A percentile compares a stretch with the other conserved stretches of the same genome.
These are phyloP conservation scores for Axinella damicornis DNA, from an alignment of 37 sponge, comb jelly and placozoan genomes.

Conservation along the genomic window DNA sequence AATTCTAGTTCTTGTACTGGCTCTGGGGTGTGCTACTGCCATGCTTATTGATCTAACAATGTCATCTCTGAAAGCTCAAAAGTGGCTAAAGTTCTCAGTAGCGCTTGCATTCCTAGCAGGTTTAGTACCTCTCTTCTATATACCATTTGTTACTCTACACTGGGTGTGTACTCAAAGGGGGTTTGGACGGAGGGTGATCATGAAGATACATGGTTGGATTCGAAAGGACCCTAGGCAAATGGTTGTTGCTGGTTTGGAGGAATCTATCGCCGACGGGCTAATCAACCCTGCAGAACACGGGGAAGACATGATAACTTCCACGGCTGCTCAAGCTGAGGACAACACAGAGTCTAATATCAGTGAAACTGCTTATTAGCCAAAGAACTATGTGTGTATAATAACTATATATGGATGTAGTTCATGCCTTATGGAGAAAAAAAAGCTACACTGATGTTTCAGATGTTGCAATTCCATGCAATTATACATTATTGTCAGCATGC, in stretches of 20 bases:
- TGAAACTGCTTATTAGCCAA: too few species aligned
- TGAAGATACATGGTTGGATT: neutral
- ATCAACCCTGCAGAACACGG: neutral
- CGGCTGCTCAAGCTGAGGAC: too few species aligned
- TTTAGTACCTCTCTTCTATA: constrained; percentile 1
- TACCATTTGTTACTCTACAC: neutral
- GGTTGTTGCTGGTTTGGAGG: neutral
- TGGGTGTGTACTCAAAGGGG: neutral
- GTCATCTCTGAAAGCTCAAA: neutral
- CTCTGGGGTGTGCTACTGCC: neutral
- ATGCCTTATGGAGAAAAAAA: too few species aligned
- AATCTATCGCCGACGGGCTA: neutral
- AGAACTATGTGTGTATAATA: too few species aligned
- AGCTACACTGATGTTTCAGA: too few species aligned
- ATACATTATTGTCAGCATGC: too few species aligned
- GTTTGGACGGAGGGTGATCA: neutral
- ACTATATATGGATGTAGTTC: too few species aligned
- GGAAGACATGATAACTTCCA: too few species aligned
- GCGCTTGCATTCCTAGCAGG: neutral
- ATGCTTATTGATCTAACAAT: neutral
- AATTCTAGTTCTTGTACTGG: neutral
- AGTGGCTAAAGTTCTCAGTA: neutral
- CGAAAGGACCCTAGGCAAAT: too few species aligned
- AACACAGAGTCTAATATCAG: too few species aligned
- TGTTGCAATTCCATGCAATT: too few species aligned